phyloP scores from a whole-genome alignment of 2,888 invertebrate species.

The Sinodicranocentrus sp. region DNA sequence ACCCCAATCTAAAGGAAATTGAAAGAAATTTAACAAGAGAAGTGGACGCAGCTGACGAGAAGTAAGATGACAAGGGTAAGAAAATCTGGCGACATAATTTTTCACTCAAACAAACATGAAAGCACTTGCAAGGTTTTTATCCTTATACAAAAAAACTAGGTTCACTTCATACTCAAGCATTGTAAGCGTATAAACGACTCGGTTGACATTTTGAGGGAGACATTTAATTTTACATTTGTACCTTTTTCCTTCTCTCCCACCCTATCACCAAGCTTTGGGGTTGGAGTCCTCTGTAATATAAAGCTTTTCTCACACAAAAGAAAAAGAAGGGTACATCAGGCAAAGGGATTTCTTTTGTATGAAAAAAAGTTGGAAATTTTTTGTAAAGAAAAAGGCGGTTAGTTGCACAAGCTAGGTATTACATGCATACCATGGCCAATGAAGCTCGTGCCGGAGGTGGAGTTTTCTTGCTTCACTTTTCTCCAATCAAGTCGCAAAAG shows the following conservation, averaged over 20 bases:
- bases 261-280: too few relatives aligned
- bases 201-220: too few relatives aligned
- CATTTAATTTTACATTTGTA: too few relatives aligned
- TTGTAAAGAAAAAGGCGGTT: slow-evolving; percentile 64
- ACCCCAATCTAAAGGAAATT: too few relatives aligned
- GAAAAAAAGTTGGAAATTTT: slow-evolving; percentile 38
- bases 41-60: slow-evolving; percentile 10
- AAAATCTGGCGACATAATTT: slow-evolving; percentile 32
- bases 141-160: too few relatives aligned
- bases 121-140: too few relatives aligned
- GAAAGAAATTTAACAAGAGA: not conserved
- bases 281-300: too few relatives aligned
- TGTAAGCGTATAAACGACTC: too few relatives aligned
- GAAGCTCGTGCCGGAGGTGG: slow-evolving; percentile 72
- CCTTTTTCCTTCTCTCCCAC: too few relatives aligned
- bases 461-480: slow-evolving; percentile 75
- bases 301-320: too few relatives aligned
- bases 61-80: slow-evolving; percentile 6
- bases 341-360: slow-evolving; percentile 47
- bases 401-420: slow-evolving; percentile 29
- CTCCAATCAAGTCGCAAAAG: slow-evolving; percentile 74
- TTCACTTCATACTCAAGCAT: too few relatives aligned
- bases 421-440: slow-evolving; percentile 51
- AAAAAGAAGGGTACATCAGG: slow-evolving; percentile 56
- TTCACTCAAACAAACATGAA: not conserved